Evolutionary conservation across 2,113 vertebrate genomes (phyloP).

Genomic region (Anguilla japonica): DNA sequence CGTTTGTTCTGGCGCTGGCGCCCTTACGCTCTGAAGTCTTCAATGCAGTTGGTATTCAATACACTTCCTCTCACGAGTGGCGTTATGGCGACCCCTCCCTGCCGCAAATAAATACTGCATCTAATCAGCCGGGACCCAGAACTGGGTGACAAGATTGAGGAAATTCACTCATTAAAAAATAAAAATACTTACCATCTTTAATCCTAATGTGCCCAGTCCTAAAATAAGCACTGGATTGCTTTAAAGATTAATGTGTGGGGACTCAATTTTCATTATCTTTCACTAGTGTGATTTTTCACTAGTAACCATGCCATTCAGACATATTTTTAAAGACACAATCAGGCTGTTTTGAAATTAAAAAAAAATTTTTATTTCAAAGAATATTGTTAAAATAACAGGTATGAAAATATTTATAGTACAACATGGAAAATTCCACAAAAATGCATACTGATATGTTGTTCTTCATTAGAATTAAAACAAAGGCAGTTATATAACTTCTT

Average conservation of each 20-base stretch:
- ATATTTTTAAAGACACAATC: not conserved
- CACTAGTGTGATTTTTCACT: not conserved
- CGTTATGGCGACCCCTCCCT: slow-evolving; percentile 72
- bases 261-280: no score
- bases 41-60: slow-evolving; percentile 55
- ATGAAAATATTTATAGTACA: not conserved
- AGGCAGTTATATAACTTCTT: not conserved
- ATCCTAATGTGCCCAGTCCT: no score
- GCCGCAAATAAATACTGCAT: slow-evolving; percentile 56
- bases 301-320: no score
- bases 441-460: not conserved
- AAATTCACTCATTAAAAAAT: no score
- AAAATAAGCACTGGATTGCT: no score
- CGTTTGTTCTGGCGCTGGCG: slow-evolving; percentile 72
- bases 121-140: not conserved
- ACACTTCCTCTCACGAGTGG: slow-evolving; percentile 69
- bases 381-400: not conserved
- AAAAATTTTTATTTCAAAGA: not conserved
- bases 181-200: no score
- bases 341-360: not conserved
- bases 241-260: no score
- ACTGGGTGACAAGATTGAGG: no score
- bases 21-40: slow-evolving; percentile 75
- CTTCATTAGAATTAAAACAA: not conserved
- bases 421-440: not conserved